Percentiles rank a stretch among this genome's conserved stretches.
Evolutionary conservation across 2,113 vertebrate genomes (phyloP).

Genomic region (Anhinga rufa): DNA sequence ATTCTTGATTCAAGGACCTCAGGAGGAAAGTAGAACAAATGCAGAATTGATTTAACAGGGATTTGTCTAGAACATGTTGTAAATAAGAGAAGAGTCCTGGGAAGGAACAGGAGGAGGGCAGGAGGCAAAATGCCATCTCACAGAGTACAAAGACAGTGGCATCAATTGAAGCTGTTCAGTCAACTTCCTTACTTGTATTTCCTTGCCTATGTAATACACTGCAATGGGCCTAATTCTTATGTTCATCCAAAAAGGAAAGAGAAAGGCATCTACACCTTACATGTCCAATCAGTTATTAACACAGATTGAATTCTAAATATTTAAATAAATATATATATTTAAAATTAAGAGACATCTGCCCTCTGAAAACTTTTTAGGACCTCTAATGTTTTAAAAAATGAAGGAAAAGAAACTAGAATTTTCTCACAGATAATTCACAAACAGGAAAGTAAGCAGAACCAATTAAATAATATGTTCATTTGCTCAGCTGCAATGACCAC

Average conservation of each 20-base stretch:
- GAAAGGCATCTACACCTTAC: neutral
- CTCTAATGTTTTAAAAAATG: neutral
- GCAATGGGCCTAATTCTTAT: neutral
- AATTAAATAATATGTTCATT: neutral
- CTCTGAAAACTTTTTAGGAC: neutral
- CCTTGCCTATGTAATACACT: neutral
- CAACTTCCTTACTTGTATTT: neutral
- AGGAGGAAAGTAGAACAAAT: neutral
- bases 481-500: neutral
- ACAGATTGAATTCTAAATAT: neutral
- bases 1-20: neutral
- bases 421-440: neutral
- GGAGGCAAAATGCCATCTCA: neutral
- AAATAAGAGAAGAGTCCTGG: neutral
- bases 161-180: neutral
- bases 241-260: neutral
- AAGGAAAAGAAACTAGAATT: neutral
- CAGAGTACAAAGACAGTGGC: neutral
- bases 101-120: neutral
- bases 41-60: neutral
- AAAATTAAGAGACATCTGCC: accelerated
- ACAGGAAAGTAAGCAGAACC: neutral
- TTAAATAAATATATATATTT: neutral
- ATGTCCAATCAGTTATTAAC: neutral
- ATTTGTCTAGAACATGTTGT: neutral